Base-by-base conservation (phyloP, 2,113 vertebrate genomes). In the Ploceus nigricollis region DNA sequence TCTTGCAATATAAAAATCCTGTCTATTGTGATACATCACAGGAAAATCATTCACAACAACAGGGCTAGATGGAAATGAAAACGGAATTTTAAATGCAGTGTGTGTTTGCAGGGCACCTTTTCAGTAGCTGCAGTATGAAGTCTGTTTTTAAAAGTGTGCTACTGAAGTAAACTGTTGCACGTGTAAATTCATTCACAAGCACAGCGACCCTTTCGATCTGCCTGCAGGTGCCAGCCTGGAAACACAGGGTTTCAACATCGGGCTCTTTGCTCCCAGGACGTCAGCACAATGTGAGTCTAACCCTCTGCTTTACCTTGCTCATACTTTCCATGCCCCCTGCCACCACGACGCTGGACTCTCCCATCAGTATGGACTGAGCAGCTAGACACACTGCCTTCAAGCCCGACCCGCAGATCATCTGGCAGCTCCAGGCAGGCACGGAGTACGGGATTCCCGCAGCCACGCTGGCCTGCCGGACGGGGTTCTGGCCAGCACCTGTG, bases 291-390 rank as follows among this genome's bases (percentile, higher is more conserved):
- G 10, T 0, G 0, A 69, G n/a, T 4, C 37, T 15, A 13, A 63
- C 7, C 5, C 2, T 15, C 40, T 45, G 72, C 54, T 97, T 95
- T 94, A 99, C 99, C 98, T 98, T 98, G 98, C 99, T 99, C 99
- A 99, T 99, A 44, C 96, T 99, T 90, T 99, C 99, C 99, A 99
- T 99, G 90, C 99, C 99, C 44, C 99, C 99, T 40, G 99, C 99
- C 0, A 99, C 98, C 89, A 99, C 99, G 17, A 99, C 94, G 61
- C 94, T 97, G 68, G 99, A 97, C 61, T 99, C 99, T 61, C 98
- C 99, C 0, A 39, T 65, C 92, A 95, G 94, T 84, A 99, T 98
- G 63, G 99, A 98, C 97, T 99, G 99, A 70, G 98, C 98, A 64
- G 98, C 99, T 22, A 99, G 98, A 77, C 99, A 99, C 27, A 99